A percentile compares a stretch with the other conserved stretches of the same genome.
Conservation (phyloP, 1,140 invertebrate genomes). For the Macrosteles quadrilineatus region DNA sequence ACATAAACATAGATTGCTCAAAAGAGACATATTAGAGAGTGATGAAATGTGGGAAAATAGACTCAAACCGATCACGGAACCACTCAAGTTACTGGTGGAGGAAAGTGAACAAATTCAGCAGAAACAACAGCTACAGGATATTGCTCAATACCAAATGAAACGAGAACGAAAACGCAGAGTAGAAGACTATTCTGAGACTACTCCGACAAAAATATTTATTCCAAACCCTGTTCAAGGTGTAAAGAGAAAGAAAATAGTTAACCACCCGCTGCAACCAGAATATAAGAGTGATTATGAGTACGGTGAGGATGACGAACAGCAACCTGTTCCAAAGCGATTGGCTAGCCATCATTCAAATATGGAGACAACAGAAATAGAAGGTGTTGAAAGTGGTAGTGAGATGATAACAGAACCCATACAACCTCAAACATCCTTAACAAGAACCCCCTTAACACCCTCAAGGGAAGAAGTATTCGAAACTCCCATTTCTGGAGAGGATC, state of each 20-base stretch:
- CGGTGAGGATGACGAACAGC: not conserved
- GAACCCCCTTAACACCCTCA: not conserved
- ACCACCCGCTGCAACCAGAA: not conserved
- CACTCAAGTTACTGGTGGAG: not conserved
- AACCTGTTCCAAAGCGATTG: not conserved
- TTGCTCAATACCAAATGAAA: no score
- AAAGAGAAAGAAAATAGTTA: not conserved
- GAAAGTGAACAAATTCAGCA: no score
- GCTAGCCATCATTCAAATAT: not conserved
- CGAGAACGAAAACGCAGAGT: not conserved
- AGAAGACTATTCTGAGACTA: not conserved
- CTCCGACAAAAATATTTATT: not conserved
- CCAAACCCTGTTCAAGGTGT: not conserved
- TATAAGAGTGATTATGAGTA: constrained; percentile 18
- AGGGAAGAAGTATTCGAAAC: no score
- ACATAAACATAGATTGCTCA: constrained; percentile 31
- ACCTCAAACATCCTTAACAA: no score
- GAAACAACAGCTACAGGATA: no score
- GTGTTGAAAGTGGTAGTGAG: not conserved
- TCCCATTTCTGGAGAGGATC: no score
- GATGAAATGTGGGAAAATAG: constrained; percentile 31
- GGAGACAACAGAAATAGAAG: not conserved
- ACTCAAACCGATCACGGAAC: not conserved
- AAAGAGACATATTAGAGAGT: constrained; percentile 25
- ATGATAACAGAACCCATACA: not conserved